These are phyloP conservation scores for Liolophura sinensis DNA, from an alignment of 1,140 invertebrate species.

Conservation along the genomic window DNA sequence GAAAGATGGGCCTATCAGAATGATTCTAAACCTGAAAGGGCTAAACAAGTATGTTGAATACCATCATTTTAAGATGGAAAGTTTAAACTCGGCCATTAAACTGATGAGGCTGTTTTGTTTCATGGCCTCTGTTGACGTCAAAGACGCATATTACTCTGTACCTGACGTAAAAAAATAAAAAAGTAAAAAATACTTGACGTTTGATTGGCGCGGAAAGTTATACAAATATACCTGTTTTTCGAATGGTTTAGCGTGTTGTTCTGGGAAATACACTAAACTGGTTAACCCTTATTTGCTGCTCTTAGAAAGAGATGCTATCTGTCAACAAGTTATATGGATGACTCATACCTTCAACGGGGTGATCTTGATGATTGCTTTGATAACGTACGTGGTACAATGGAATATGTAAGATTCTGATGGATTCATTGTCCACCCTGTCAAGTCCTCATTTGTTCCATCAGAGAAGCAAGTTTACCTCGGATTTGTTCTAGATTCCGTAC, in stretches of 20 bases:
- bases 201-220: slow-evolving; percentile 5
- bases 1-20: slow-evolving; percentile 7
- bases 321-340: slow-evolving; percentile 7
- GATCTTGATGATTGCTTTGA: background rate
- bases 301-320: background rate
- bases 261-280: slow-evolving; percentile 8
- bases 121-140: slow-evolving; percentile 7
- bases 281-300: slow-evolving; percentile 5
- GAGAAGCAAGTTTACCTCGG: too few relatives aligned
- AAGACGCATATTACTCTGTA: slow-evolving; percentile 9
- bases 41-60: slow-evolving; percentile 4
- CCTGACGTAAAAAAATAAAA: background rate
- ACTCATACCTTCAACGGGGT: background rate
- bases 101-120: slow-evolving; percentile 4
- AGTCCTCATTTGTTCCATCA: too few relatives aligned
- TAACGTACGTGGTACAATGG: slow-evolving; percentile 3
- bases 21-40: slow-evolving; percentile 6
- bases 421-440: too few relatives aligned
- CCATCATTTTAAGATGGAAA: slow-evolving; percentile 15
- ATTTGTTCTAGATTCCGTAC: too few relatives aligned
- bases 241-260: slow-evolving; percentile 4
- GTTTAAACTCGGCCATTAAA: background rate
- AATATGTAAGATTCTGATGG: too few relatives aligned
- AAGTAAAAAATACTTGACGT: slow-evolving; percentile 10
- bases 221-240: slow-evolving; percentile 14